A percentile compares a stretch with the other conserved stretches of the same genome.
These are phyloP conservation scores for Setophaga kirtlandii DNA, from an alignment of 2,113 vertebrate genomes.

Conservation along the genomic window DNA sequence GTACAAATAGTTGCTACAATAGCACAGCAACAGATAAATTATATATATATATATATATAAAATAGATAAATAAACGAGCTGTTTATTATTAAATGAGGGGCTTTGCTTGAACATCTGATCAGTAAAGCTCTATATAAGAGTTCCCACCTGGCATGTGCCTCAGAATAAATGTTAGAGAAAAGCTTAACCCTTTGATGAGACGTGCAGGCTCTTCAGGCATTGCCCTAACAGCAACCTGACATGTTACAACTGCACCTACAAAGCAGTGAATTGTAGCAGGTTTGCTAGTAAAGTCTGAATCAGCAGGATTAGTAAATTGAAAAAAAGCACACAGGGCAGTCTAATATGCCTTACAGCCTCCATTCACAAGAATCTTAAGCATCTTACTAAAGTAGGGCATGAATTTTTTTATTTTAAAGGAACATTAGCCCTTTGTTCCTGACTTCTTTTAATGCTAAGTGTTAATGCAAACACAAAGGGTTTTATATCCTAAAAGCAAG, in stretches of 20 bases:
- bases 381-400: conserved; percentile 58
- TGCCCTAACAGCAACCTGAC: neutral
- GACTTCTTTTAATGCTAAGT: conserved; percentile 18
- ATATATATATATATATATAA: no score
- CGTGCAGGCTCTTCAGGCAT: neutral
- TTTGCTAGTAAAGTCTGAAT: conserved; percentile 31
- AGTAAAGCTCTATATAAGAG: neutral
- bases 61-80: neutral
- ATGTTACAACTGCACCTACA: neutral
- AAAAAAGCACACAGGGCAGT: conserved; percentile 12
- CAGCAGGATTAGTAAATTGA: conserved; percentile 43
- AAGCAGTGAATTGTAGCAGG: conserved; percentile 21
- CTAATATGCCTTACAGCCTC: conserved; percentile 35
- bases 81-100: neutral
- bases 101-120: neutral
- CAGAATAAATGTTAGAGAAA: neutral
- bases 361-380: conserved; percentile 63
- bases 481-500: conserved; percentile 22
- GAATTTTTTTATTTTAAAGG: conserved; percentile 35
- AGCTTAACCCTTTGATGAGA: conserved; percentile 7
- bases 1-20: neutral
- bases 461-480: neutral
- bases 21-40: neutral
- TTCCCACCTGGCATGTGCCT: neutral
- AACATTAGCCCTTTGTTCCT: conserved; percentile 50